Evolutionary conservation across 64 coral and sea anemone species (phyloP), one percentile per base, ranked within the genome.

Genomic region (Actinia equina): DNA sequence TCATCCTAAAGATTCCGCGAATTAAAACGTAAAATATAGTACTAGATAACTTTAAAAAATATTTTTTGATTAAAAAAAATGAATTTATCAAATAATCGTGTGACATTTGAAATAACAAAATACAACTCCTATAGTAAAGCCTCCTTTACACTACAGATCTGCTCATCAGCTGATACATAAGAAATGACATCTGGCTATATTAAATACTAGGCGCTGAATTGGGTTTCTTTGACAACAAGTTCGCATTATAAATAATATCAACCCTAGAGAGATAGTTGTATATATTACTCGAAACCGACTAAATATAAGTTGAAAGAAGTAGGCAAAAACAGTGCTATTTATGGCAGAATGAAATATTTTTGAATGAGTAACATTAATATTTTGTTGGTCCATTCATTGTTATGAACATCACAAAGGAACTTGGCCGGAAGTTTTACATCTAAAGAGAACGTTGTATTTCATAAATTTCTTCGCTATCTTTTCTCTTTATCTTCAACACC

Each of bases 171-270:
- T 57, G 55, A 57, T 16, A 12, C 6, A 27, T 71, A 30, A 30
- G 11, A 23, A 65, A 6, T 23, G 62, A 65, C 69, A 74, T 74
- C 26, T 74, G 69, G 65, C 22, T n/a, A 71, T 9, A 22, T 74
- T 74, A 74, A 74, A 81, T 81, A 14, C 78, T 81, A 81, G 41
- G 13, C 6, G 22, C 7, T 10, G 27, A 49, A 23, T 20, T 22
- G 78, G 18, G 78, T 81, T 81, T 49, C 78, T 81, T 81, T 81
- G 78, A 81, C 78, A 81, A 81, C 78, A 81, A 74, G n/a, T 65
- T 9, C 15, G 25, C 13, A 37, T 15, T 27, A 74, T 74, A 26
- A 74, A 74, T 74, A 12, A 74, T 16, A 74, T 74, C 0, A 27
- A 41, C 69, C 6, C 69, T 6, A 6, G 3, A 13, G 27, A 41